Percentiles rank a stretch among this genome's conserved stretches.
These are phyloP conservation scores for Thunnus albacares DNA, from an alignment of 2,797 vertebrate genomes.

Conservation along the genomic window DNA sequence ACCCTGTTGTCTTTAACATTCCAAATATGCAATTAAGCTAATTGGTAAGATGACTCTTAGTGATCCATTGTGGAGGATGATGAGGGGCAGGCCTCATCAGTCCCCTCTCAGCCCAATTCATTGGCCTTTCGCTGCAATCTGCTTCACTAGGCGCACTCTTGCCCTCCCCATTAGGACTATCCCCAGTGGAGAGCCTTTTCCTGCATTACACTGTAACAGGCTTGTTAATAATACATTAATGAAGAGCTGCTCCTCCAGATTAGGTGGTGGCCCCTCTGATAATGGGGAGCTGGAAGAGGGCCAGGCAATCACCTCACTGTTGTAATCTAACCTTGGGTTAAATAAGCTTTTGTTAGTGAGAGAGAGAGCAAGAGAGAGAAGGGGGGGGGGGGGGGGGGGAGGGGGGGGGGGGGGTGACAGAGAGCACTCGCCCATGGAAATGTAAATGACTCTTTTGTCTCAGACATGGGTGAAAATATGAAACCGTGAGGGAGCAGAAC, in stretches of 20 bases:
- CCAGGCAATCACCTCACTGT: conserved; percentile 89
- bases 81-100: conserved; percentile 60
- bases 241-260: conserved; percentile 92
- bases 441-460: conserved; percentile 86
- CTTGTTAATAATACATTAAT: conserved; percentile 97
- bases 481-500: conserved; percentile 61
- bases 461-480: conserved; percentile 75
- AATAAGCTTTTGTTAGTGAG: conserved; percentile 85
- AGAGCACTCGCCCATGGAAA: conserved; percentile 75
- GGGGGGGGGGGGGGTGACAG: conserved; percentile 18
- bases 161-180: conserved; percentile 87
- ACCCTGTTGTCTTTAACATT: conserved; percentile 73
- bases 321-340: conserved; percentile 90
- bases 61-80: conserved; percentile 63
- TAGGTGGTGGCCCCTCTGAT: conserved; percentile 92
- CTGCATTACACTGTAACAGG: conserved; percentile 90
- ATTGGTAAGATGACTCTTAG: conserved; percentile 71
- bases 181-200: conserved; percentile 87
- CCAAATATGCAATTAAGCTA: conserved; percentile 79
- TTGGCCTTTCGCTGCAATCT: conserved; percentile 72
- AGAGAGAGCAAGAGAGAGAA: conserved; percentile 41
- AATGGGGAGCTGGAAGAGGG: conserved; percentile 91
- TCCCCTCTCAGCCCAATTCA: conserved; percentile 59
- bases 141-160: conserved; percentile 66
- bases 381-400: conserved; percentile 15